phyloP scores from a whole-genome alignment of 2,113 vertebrate genomes.

The Pongo pygmaeus region DNA sequence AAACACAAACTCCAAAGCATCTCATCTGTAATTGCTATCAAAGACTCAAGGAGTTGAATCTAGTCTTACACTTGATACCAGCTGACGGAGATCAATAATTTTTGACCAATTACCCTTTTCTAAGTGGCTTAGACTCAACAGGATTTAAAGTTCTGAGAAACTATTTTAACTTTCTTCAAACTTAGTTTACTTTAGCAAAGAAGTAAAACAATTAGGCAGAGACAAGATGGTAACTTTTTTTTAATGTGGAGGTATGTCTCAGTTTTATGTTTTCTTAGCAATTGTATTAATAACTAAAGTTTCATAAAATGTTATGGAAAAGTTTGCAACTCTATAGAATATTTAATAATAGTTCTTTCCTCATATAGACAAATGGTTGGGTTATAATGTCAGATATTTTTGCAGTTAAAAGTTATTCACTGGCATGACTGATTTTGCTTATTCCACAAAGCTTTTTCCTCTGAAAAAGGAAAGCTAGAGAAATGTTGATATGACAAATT shows the following conservation, averaged over 20 bases:
- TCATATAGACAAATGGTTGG: not conserved
- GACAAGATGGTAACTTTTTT: not conserved
- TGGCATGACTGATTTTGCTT: not conserved
- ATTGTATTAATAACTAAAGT: slow-evolving; percentile 48
- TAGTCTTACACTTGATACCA: not conserved
- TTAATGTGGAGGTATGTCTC: slow-evolving; percentile 14
- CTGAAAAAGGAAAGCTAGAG: not conserved
- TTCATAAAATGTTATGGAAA: slow-evolving; percentile 46
- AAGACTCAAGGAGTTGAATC: not conserved
- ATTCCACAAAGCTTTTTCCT: not conserved
- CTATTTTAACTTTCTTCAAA: not conserved
- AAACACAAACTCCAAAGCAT: slow-evolving; percentile 20
- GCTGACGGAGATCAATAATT: not conserved
- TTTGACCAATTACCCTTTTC: slow-evolving; percentile 30
- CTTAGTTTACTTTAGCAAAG: not conserved
- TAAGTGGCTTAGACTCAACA: not conserved
- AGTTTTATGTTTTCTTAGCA: slow-evolving; percentile 68
- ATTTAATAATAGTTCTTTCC: not conserved
- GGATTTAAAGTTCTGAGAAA: slow-evolving; percentile 40
- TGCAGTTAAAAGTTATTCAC: slow-evolving; percentile 14
- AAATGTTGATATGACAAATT: not conserved
- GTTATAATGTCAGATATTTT: not conserved
- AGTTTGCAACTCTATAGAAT: not conserved
- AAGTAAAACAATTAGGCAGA: not conserved
- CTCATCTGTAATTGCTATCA: slow-evolving; percentile 54